These are phyloP conservation scores for Isurus oxyrinchus DNA, from an alignment of 2,113 vertebrate species.

Conservation along the genomic window DNA sequence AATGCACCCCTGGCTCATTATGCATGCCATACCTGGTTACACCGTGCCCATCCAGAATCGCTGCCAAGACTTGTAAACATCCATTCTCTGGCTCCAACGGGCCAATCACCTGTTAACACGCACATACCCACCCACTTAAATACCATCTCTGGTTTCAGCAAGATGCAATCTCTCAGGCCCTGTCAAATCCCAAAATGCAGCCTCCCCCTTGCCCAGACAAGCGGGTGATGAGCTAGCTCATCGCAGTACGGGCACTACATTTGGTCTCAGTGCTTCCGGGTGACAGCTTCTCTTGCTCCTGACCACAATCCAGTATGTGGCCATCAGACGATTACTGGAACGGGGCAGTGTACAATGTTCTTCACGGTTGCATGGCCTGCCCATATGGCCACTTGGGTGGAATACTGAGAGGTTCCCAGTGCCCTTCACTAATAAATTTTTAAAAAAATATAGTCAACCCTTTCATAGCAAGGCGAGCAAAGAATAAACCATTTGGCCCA, in stretches of 20 bases:
- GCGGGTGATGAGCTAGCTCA: not conserved
- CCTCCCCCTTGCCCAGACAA: not conserved
- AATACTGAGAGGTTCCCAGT: not conserved
- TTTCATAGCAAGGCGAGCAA: not conserved
- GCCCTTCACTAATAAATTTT: not conserved
- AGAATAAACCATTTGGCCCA: not conserved
- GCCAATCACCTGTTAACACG: not conserved
- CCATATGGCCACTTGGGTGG: not conserved
- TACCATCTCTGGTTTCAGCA: not conserved
- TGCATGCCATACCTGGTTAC: not conserved
- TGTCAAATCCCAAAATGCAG: not conserved
- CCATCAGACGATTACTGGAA: not conserved
- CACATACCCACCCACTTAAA: slow-evolving; percentile 17
- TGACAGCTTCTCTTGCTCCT: not conserved
- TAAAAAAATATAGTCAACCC: not conserved
- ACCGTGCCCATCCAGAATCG: not conserved
- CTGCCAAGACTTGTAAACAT: not conserved
- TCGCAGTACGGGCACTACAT: not conserved
- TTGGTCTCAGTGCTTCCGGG: not conserved
- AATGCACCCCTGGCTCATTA: not conserved
- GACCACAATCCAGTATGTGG: not conserved
- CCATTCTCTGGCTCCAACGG: not conserved
- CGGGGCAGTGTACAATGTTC: too few relatives aligned
- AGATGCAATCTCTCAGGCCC: not conserved
- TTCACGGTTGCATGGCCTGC: not conserved